A percentile compares a stretch with the other conserved stretches of the same genome.
Conservation (phyloP, 2,888 invertebrate genomes). For the Esperia sulphurella region DNA sequence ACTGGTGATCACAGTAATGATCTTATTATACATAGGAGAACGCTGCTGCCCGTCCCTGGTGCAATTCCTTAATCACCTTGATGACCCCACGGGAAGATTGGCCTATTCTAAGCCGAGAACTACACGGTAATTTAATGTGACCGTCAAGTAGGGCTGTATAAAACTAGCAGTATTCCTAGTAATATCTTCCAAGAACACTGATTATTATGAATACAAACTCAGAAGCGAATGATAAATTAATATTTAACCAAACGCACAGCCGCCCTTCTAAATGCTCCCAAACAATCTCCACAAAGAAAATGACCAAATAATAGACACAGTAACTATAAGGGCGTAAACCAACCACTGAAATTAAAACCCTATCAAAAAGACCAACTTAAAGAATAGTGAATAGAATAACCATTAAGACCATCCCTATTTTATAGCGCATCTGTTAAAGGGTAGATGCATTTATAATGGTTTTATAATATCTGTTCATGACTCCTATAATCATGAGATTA, state of each 20-base stretch:
- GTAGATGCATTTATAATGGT: conserved; percentile 73
- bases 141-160: too few relatives aligned
- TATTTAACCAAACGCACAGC: conserved; percentile 1
- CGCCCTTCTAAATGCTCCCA: conserved; percentile 12
- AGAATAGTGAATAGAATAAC: conserved; percentile 48
- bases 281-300: conserved; percentile 13
- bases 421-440: conserved; percentile 55
- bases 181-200: too few relatives aligned
- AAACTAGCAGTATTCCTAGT: too few relatives aligned
- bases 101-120: too few relatives aligned
- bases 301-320: conserved; percentile 13
- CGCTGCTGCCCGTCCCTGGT: too few relatives aligned
- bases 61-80: too few relatives aligned
- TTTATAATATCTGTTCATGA: conserved; percentile 55
- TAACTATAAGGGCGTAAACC: conserved; percentile 28
- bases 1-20: too few relatives aligned
- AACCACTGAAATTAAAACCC: conserved; percentile 40
- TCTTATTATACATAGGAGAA: too few relatives aligned
- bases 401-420: conserved; percentile 39
- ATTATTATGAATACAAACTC: background rate
- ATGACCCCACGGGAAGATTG: too few relatives aligned
- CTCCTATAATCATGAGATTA: conserved; percentile 71
- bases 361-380: conserved; percentile 45
- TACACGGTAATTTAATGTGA: too few relatives aligned
- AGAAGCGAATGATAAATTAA: background rate